Percentiles rank a stretch among this genome's conserved stretches.
phyloP scores from a whole-genome alignment of 2,888 invertebrate species.

The Coelogynopora nodosa region DNA sequence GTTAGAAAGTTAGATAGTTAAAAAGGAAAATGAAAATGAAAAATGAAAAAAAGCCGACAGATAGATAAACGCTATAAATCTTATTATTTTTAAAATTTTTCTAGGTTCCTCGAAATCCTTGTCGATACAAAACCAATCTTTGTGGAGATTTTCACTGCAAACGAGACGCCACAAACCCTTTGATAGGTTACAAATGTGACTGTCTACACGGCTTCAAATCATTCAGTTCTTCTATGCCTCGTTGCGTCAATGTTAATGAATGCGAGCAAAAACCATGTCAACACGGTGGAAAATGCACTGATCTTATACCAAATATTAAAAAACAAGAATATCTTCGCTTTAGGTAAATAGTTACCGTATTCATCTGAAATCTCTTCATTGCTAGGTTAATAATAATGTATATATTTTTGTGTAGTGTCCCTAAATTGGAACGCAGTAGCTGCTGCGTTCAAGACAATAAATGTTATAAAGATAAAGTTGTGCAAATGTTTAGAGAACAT shows the following conservation, averaged over 20 bases:
- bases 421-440: too few species aligned
- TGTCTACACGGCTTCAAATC: conserved; percentile 6
- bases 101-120: conserved; percentile 22
- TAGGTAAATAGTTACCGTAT: too few species aligned
- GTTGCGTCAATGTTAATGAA: conserved; percentile 36
- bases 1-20: too few species aligned
- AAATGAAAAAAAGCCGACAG: too few species aligned
- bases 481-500: too few species aligned
- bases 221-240: not conserved
- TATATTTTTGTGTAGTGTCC: too few species aligned
- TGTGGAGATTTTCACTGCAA: conserved; percentile 16
- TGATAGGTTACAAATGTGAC: conserved; percentile 4
- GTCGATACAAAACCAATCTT: not conserved
- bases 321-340: not conserved
- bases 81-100: too few species aligned
- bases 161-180: not conserved
- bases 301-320: not conserved
- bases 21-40: too few species aligned
- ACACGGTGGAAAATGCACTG: conserved; percentile 29
- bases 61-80: too few species aligned
- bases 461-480: not conserved
- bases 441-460: too few species aligned
- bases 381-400: too few species aligned
- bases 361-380: too few species aligned
- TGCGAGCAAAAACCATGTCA: conserved; percentile 32